Percentiles rank a stretch among this genome's conserved stretches.
phyloP scores from a whole-genome alignment of 2,797 vertebrate species.

The Carapus acus region DNA sequence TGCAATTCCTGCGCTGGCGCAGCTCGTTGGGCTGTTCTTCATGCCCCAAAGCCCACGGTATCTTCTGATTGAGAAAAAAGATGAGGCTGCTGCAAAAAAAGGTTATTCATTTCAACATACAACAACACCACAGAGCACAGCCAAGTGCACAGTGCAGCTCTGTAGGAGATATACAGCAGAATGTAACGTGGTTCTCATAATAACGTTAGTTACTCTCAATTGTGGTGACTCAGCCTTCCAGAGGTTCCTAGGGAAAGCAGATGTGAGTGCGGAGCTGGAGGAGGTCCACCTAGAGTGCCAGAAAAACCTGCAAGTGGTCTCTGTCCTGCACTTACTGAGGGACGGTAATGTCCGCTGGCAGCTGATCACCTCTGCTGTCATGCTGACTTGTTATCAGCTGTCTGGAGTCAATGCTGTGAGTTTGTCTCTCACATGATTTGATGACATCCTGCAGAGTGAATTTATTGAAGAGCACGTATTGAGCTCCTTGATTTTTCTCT shows the following conservation, averaged over 20 bases:
- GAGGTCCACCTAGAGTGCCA: slow-evolving; percentile 73
- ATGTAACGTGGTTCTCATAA: too few relatives aligned
- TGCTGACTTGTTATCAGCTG: slow-evolving; percentile 78
- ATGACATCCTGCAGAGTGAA: too few relatives aligned
- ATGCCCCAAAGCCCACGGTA: slow-evolving; percentile 81
- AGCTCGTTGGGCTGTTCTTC: slow-evolving; percentile 75
- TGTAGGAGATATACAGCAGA: too few relatives aligned
- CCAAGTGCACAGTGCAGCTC: too few relatives aligned
- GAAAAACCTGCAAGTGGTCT: slow-evolving; percentile 57
- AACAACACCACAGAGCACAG: too few relatives aligned
- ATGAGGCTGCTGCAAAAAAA: slow-evolving; percentile 70
- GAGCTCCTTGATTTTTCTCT: neutral
- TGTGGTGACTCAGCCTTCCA: slow-evolving; percentile 70
- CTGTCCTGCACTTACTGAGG: slow-evolving; percentile 63
- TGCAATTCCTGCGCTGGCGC: slow-evolving; percentile 69
- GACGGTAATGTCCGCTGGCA: slow-evolving; percentile 65
- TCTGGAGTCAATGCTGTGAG: slow-evolving; percentile 77
- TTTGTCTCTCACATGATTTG: too few relatives aligned
- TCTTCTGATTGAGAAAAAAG: slow-evolving; percentile 78
- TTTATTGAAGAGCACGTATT: too few relatives aligned
- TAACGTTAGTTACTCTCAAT: too few relatives aligned
- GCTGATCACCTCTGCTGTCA: slow-evolving; percentile 66
- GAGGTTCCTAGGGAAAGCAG: slow-evolving; percentile 71
- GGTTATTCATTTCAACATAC: slow-evolving; percentile 64
- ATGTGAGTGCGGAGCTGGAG: slow-evolving; percentile 71